Evolutionary conservation across 2,113 vertebrate genomes (phyloP).

Genomic region (Choloepus hoffmanni): DNA sequence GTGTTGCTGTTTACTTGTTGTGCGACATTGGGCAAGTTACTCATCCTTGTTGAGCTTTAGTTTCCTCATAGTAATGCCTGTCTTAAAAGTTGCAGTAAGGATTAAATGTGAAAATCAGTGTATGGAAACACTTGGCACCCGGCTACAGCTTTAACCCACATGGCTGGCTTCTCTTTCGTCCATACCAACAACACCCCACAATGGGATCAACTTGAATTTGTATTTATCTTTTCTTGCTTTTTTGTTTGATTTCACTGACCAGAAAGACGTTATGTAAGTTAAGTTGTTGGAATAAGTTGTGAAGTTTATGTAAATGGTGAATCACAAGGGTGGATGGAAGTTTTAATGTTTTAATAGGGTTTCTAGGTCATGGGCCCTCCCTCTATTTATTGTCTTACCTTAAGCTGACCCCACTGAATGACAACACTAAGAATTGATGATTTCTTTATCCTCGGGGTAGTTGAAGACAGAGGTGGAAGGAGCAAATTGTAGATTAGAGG

Average conservation of each 20-base stretch:
- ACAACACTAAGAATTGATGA: constrained; percentile 32
- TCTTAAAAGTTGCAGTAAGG: neutral
- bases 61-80: neutral
- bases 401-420: constrained; percentile 33
- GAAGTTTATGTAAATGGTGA: constrained; percentile 10
- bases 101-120: neutral
- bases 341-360: constrained; percentile 34
- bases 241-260: constrained; percentile 22
- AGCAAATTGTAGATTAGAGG: constrained; percentile 38
- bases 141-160: neutral
- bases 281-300: neutral
- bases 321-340: neutral
- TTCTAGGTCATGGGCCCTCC: neutral
- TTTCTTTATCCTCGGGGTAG: constrained; percentile 48
- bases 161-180: constrained; percentile 16
- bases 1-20: neutral
- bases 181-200: neutral
- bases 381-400: constrained; percentile 66
- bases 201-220: constrained; percentile 40
- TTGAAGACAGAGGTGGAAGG: constrained; percentile 32
- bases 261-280: neutral
- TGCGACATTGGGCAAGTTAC: neutral
- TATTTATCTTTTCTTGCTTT: constrained; percentile 29
- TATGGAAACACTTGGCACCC: neutral
- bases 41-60: neutral